A percentile compares a stretch with the other conserved stretches of the same genome.
Evolutionary conservation across 2,888 invertebrate species (phyloP).

Genomic region (Corbicula japonica): DNA sequence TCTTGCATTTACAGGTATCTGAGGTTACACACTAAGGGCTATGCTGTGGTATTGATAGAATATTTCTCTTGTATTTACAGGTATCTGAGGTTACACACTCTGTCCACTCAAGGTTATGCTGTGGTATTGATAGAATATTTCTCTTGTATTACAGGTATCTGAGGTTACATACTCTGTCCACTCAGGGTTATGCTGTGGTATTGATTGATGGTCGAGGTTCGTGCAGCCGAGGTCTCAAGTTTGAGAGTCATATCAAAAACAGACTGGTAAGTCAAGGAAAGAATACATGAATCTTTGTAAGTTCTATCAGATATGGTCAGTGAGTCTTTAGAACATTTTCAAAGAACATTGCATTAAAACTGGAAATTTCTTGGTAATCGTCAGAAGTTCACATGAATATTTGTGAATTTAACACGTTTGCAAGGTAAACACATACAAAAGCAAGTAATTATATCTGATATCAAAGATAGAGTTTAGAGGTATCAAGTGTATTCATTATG

Average conservation of each 20-base stretch:
- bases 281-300: too few species aligned
- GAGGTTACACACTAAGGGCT: constrained; percentile 98
- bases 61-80: constrained; percentile 86
- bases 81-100: constrained; percentile 96
- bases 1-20: constrained; percentile 91
- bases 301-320: too few species aligned
- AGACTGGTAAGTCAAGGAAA: constrained; percentile 92
- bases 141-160: constrained; percentile 90
- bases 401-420: too few species aligned
- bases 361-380: too few species aligned
- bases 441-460: too few species aligned
- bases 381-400: too few species aligned
- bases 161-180: constrained; percentile 97
- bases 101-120: constrained; percentile 97
- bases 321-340: too few species aligned
- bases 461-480: too few species aligned
- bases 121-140: constrained; percentile 94
- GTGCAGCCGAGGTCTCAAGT: constrained; percentile 95
- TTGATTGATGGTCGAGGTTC: constrained; percentile 98
- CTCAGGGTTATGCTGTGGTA: constrained; percentile 98
- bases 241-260: constrained; percentile 95
- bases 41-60: constrained; percentile 95
- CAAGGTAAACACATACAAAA: too few species aligned
- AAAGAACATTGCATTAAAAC: too few species aligned
- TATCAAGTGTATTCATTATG: too few species aligned